Evolutionary conservation across 2,797 vertebrate genomes (phyloP).

Genomic region (Microcaecilia unicolor): DNA sequence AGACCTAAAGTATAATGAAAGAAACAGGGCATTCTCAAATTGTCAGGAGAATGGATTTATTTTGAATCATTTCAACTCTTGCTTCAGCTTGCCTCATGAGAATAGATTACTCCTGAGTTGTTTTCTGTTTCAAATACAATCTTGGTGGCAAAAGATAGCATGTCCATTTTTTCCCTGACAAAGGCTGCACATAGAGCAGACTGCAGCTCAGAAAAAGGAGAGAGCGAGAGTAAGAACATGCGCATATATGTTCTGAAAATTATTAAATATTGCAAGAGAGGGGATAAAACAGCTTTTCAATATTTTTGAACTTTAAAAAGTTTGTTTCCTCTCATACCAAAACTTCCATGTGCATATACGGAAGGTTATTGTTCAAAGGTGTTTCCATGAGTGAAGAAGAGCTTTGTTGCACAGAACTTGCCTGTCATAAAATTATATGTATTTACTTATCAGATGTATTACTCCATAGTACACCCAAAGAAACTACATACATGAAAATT

Average conservation of each 20-base stretch:
- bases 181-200: slow-evolving; percentile 2
- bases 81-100: neutral
- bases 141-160: neutral
- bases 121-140: slow-evolving; percentile 13
- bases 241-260: slow-evolving; percentile 12
- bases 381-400: too few species aligned
- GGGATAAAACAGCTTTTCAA: too few species aligned
- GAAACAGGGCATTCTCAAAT: neutral
- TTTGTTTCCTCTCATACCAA: too few species aligned
- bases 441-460: too few species aligned
- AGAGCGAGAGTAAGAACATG: slow-evolving; percentile 3
- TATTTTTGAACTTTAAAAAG: too few species aligned
- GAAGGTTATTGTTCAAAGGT: too few species aligned
- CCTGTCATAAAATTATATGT: too few species aligned
- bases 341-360: too few species aligned
- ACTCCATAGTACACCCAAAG: too few species aligned
- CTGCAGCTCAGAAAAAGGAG: neutral
- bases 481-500: too few species aligned
- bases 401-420: too few species aligned
- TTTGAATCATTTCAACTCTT: neutral
- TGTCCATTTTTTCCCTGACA: slow-evolving; percentile 4
- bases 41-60: neutral
- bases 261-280: too few species aligned
- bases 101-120: slow-evolving; percentile 1
- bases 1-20: neutral